Evolutionary conservation across 2,797 vertebrate genomes (phyloP).

Genomic region (Lagodon rhomboides): DNA sequence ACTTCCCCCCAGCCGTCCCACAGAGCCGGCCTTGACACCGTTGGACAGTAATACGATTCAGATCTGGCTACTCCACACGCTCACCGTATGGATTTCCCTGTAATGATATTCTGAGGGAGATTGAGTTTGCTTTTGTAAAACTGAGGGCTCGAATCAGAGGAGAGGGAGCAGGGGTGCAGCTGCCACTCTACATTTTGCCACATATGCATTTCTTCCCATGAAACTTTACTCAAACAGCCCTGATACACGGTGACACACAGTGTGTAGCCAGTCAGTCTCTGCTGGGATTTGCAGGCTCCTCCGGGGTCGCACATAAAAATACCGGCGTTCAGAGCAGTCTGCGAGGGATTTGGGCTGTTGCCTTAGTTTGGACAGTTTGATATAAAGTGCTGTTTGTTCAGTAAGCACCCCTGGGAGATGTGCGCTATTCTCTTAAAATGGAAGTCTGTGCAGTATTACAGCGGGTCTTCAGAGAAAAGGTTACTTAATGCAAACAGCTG

Average conservation of each 20-base stretch:
- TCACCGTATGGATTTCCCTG: conserved; percentile 76
- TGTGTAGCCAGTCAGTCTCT: conserved; percentile 43
- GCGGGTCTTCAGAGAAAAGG: conserved; percentile 22
- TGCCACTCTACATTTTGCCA: conserved; percentile 71
- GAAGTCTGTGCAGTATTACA: conserved; percentile 20
- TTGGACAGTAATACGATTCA: conserved; percentile 81
- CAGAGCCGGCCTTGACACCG: conserved; percentile 62
- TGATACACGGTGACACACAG: conserved; percentile 65
- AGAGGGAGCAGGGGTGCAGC: conserved; percentile 41
- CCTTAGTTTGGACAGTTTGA: conserved; percentile 64
- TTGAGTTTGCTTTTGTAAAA: conserved; percentile 81
- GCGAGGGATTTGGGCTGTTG: conserved; percentile 39
- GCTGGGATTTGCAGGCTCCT: conserved; percentile 55
- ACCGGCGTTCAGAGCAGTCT: conserved; percentile 40
- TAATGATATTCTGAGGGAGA: conserved; percentile 80
- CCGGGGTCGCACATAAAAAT: conserved; percentile 28
- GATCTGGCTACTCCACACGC: conserved; percentile 61
- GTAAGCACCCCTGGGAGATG: conserved; percentile 47
- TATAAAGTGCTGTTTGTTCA: conserved; percentile 66
- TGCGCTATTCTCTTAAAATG: conserved; percentile 47
- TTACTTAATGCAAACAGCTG: conserved; percentile 40
- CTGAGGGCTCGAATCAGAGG: conserved; percentile 66
- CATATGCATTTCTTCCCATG: conserved; percentile 62
- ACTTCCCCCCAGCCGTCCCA: conserved; percentile 44
- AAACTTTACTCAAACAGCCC: conserved; percentile 45